Base-by-base conservation (phyloP, 2,113 vertebrate genomes). In the Tetraodon nigroviridis region DNA sequence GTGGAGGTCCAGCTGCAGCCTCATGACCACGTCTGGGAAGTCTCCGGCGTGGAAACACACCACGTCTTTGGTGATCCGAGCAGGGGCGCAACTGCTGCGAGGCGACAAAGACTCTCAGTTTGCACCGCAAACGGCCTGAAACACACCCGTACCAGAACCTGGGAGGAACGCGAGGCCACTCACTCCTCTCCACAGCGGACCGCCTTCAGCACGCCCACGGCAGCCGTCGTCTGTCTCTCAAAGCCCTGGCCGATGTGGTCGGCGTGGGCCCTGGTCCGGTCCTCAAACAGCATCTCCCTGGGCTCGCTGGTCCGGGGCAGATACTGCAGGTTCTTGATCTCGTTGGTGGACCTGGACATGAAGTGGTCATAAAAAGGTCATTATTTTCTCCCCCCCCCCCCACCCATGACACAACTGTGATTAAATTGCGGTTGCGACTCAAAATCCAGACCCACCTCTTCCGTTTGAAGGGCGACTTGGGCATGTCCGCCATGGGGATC, bases 281-380 rank as follows among this genome's bases (percentile, higher is more conserved):
- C 96, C 89, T 98, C 96, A 85, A 98, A 99, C 7, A 98, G 93
- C 95, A 98, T 96, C 85, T 98, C 96, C 55, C 97, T 92, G 71
- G 97, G 97, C 71, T 99, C 96, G 27, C 96, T 98, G 82, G 95
- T 88, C 89, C 97, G 92, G 87, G 96, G 97, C 88, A 99, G 93
- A 90, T 98, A 99, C 92, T 99, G 97, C 81, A 99, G 87, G 89
- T 99, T 99, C 94, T 98, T 99, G 61, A 99, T 98, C 91, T 98
- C 97, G 92, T 98, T 99, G 90, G 96, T 98, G 81, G 96, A 96
- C 92, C 97, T 99, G 84, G 52, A 73, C 11, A 75, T 4, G 2
- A 51, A 13, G 17, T 17, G 4, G 22, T 51, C 15, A 16, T 20
- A 51, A 22, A 24, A 24, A 13, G 4, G 1, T 18, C 44, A 2